phyloP scores from a whole-genome alignment of 1,140 invertebrate genomes.

The Drosophila teissieri region DNA sequence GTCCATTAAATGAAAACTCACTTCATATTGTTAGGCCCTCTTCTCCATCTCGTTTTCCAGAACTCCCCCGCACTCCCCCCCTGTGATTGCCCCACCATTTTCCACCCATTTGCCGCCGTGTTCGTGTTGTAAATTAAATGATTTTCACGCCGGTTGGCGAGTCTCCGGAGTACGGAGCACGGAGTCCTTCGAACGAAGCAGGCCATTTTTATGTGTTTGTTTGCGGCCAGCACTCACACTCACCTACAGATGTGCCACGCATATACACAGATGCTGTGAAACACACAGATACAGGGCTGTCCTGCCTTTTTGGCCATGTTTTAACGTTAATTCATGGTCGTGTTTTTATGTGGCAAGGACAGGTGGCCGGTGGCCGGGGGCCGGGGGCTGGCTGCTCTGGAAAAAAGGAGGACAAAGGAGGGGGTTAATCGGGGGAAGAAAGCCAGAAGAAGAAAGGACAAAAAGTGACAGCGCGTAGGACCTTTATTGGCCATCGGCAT shows the following conservation, averaged over 20 bases:
- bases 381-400: neutral
- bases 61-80: neutral
- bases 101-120: constrained; percentile 24
- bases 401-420: neutral
- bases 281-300: constrained; percentile 5
- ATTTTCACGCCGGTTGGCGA: constrained; percentile 69
- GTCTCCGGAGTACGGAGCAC: constrained; percentile 7
- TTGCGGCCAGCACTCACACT: constrained; percentile 44
- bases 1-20: constrained; percentile 80
- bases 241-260: neutral
- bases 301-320: constrained; percentile 81
- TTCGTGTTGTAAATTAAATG: constrained; percentile 82
- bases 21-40: constrained; percentile 68
- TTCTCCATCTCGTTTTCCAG: constrained; percentile 12
- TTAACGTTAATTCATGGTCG: constrained; percentile 84
- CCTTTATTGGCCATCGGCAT: constrained; percentile 69
- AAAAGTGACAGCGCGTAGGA: constrained; percentile 22
- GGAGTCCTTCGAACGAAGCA: constrained; percentile 36
- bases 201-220: constrained; percentile 81
- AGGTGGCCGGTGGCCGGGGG: constrained; percentile 22
- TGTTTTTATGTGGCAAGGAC: constrained; percentile 78
- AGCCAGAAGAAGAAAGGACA: neutral
- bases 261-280: neutral
- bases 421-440: neutral
- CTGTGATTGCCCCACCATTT: constrained; percentile 8